Base-by-base conservation (phyloP, 2,888 invertebrate species). In the Acronicta psi region DNA sequence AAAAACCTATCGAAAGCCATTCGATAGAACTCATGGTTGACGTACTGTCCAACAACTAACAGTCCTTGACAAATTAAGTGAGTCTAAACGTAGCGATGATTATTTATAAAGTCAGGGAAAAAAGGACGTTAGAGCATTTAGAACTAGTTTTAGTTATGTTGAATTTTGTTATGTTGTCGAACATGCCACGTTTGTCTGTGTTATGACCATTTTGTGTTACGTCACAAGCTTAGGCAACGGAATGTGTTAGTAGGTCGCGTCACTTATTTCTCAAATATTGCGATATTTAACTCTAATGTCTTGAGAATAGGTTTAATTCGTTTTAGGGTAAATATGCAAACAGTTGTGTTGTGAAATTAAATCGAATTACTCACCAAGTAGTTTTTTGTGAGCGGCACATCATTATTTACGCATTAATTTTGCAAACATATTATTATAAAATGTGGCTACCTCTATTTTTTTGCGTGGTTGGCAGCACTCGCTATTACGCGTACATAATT, bases 201-300 rank as follows among this genome's bases (percentile, higher is more conserved):
- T 51, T 69, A 54, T 59, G 37, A 52, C 41, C 40, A 63, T 44
- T 58, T 54, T 37, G 56, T 37, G 34, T 75, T 73, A 67, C 60
- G 25, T 67, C 73, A 75, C 40, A 9, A 17, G 53, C 62, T 70
- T 69, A 67, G 47, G 79, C 60, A 80, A 80, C 53, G 57, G 43
- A 72, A 69, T 69, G 65, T 75, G 80, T 76, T 69, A 81, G 80
- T 83, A 49, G 83, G 83, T 79, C 78, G 59, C 49, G 61, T 55
- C 65, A 77, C 64, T 62, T 44, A 63, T 73, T 76, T 73, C 69
- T 68, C 60, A 69, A 75, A 69, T 49, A 59, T 74, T 66, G 58
- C 71, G 45, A 49, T 38, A 41, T 54, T 23, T 23, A 23, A 53
- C 25, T 58, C 42, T 58, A 11, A 61, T 44, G 29, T 50, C 53